Evolutionary conservation across 2,797 vertebrate species (phyloP), one percentile per base, ranked within the genome.

Genomic region (Bradypus variegatus): DNA sequence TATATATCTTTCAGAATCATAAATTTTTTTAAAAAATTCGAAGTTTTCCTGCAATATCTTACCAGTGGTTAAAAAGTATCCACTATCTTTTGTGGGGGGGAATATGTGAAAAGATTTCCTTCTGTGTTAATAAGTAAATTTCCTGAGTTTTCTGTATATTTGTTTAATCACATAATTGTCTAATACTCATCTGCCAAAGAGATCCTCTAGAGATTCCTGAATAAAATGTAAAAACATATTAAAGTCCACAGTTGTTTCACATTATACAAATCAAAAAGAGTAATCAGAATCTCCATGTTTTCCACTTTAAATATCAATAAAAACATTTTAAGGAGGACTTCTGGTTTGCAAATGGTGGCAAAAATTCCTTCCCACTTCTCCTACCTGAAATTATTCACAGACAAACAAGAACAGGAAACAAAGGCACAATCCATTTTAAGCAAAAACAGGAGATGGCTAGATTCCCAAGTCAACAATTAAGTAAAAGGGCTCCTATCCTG

Each of bases 191-290:
- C 21, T 88, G 85, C 72, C 85, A 84, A 85, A 48, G 48, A 88
- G 41, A 38, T 60, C 48, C 70, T 76, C 67, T 77, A 36, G 29
- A 77, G 58, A 67, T 73, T 82, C 53, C 27, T 72, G 18, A 88
- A 86, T 80, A 85, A 93, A 91, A 83, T 50, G 67, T 50, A 15
- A 79, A 79, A 87, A 85, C 58, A 2, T 65, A 69, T 62, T 84
- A 64, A 89, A 81, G 45, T 23, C 48, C n/a, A 55, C 8, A 53
- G 73, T 41, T 90, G 60, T 92, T 88, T 80, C 58, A 75, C 31
- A 90, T 65, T 80, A 84, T 31, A 76, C 9, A 88, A 76, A 75
- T 90, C 14, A 88, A 88, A 90, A 90, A 36, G 14, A 90, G 60
- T 70, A 77, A 86, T 29, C 69, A 69, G 48, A 90, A 81, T 81